phyloP scores from a whole-genome alignment of 2,797 vertebrate genomes.

The Gadopsis bispinosus region DNA sequence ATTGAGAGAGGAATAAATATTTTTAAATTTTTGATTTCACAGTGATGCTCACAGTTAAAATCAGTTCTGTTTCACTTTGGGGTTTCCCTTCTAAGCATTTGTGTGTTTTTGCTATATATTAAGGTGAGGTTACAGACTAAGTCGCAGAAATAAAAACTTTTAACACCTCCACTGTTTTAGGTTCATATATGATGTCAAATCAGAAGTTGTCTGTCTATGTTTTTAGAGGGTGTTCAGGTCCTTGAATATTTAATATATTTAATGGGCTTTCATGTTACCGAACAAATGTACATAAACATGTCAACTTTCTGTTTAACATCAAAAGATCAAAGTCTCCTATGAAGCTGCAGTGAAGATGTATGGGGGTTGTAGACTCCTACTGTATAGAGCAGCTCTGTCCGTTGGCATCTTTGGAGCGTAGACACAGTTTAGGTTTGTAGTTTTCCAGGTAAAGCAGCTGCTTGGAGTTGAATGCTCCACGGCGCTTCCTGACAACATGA shows the following conservation, averaged over 20 bases:
- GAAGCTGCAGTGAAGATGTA: slow-evolving; percentile 15
- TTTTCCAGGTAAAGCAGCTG: slow-evolving; percentile 97
- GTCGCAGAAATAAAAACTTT: background rate
- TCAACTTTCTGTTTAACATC: slow-evolving; percentile 22
- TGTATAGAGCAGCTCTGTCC: slow-evolving; percentile 94
- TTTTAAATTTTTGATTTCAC: slow-evolving; percentile 20
- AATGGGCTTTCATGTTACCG: background rate
- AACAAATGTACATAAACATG: slow-evolving; percentile 4
- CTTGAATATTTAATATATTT: background rate
- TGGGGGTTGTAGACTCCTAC: slow-evolving; percentile 74
- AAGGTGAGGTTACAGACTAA: slow-evolving; percentile 34
- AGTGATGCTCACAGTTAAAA: slow-evolving; percentile 13
- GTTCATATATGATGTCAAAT: background rate
- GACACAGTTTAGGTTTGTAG: slow-evolving; percentile 96
- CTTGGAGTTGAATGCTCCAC: slow-evolving; percentile 97
- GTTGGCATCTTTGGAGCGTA: slow-evolving; percentile 95
- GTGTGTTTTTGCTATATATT: slow-evolving; percentile 43
- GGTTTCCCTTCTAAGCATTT: slow-evolving; percentile 8
- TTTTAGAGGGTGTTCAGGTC: background rate
- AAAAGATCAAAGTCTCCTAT: slow-evolving; percentile 11
- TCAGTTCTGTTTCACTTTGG: slow-evolving; percentile 2
- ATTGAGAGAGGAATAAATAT: background rate
- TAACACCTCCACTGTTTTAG: background rate
- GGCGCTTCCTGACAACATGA: slow-evolving; percentile 90
- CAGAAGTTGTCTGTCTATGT: background rate